Evolutionary conservation across 2,888 invertebrate genomes (phyloP), one percentile per base, ranked within the genome.

Genomic region (Meloe dianella): DNA sequence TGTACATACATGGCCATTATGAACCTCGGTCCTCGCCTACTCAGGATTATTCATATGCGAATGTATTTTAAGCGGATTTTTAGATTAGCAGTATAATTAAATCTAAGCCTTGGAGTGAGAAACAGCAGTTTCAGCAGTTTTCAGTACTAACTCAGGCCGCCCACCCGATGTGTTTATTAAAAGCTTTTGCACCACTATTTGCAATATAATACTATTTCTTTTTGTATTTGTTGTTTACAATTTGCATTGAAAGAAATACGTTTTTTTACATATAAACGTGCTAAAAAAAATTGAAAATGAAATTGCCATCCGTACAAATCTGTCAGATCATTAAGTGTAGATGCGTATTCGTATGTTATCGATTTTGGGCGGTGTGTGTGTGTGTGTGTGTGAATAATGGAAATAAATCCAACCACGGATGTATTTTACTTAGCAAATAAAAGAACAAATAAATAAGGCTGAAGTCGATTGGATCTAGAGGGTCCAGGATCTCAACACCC

Each of bases 1-100:
- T 66, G 32, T 47, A 66, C 69, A 67, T 65, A 65, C 64, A 64
- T 69, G 70, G 69, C 71, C 68, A 64, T 69, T 69, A 73, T 71
- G 70, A 63, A 61, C 70, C 65, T n/a, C 60, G 38, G 59, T 65
- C 66, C 62, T 63, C 65, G 64, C 62, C 66, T 65, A 47, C 58
- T 58, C 38, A 62, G 71, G 71, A 72, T 73, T 73, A 72, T 58
- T 72, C 71, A 70, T 71, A 70, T 65, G 68, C 68, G 72, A 68
- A 71, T 71, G 66, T 72, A 63, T 69, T 71, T 73, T 74, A 75
- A 75, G 71, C 70, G 75, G 75, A 73, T 75, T 75, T 75, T 75
- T 75, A 74, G 74, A 74, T 75, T 73, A 75, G 71, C 67, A 63
- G 66, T 68, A 72, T 73, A 74, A 74, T 73, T 75, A 75, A 75